Evolutionary conservation across 2,113 vertebrate genomes (phyloP), one percentile per base, ranked within the genome.

Genomic region (Ptilonorhynchus violaceus): DNA sequence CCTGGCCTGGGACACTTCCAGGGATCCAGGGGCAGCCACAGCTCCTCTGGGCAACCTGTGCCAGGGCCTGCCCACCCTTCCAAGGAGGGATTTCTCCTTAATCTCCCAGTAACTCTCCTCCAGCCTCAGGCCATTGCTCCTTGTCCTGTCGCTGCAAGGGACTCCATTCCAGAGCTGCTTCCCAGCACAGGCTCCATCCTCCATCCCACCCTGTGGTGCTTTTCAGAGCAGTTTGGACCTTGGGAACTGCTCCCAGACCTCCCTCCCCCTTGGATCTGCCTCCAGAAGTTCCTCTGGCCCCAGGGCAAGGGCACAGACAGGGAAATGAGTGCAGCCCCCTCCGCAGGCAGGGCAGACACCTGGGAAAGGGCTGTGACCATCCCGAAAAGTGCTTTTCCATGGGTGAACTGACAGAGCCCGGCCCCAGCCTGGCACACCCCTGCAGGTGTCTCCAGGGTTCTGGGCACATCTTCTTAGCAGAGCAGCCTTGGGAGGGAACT

Each of bases 181-280:
- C 41, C 69, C 64, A 41, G 59, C 59, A 6, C 8, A 23, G 31
- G 18, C 9, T 19, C 9, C 28, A 3, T 22, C 49, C 63, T 44
- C 16, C 19, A n/a, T 19, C 47, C 11, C 5, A 0, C 41, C 25
- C 46, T n/a, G 12, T 8, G 0, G 3, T 25, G 27, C 25, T 24
- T 6, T 7, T 5, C 11, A 4, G 22, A 15, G 44, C 33, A 6
- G 5, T 19, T 16, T 22, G 42, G n/a, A 25, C 7, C 52, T 37
- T 0, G 0, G 8, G 7, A 4, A 8, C 28, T 13, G 17, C 62
- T 20, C 44, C 20, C 88, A 79, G 25, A 30, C 30, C 70, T 44
- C 15, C 70, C 5, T 13, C 37, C 49, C 49, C 55, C n/a, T 31
- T 11, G 37, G 37, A 14, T 7, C 16, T 55, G 9, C 19, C 28